Evolutionary conservation across 1,140 invertebrate genomes (phyloP).

Genomic region (Lordiphosa mommai): DNA sequence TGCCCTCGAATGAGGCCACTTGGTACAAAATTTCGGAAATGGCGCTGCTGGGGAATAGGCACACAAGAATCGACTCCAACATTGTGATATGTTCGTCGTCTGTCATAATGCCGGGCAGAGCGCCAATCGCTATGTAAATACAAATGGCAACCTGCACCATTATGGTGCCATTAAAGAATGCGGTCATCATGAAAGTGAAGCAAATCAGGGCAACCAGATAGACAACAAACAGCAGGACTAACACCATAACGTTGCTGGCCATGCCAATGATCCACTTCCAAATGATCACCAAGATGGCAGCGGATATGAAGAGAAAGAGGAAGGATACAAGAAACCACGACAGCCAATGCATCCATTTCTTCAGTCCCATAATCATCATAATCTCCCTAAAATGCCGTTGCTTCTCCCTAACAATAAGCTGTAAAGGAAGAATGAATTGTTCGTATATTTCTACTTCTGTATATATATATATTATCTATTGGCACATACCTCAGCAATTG

Average conservation of each 20-base stretch:
- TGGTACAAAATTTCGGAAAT: constrained; percentile 11
- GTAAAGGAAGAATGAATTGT: too few relatives aligned
- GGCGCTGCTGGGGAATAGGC: constrained; percentile 28
- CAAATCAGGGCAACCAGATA: constrained; percentile 55
- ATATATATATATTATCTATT: too few relatives aligned
- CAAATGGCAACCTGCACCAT: constrained; percentile 15
- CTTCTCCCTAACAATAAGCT: constrained; percentile 82
- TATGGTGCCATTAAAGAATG: constrained; percentile 80
- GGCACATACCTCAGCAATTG: too few relatives aligned
- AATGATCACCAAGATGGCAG: constrained; percentile 81
- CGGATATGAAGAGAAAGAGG: constrained; percentile 83
- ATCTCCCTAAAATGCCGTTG: constrained; percentile 85
- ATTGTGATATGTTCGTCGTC: background rate
- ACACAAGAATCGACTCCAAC: background rate
- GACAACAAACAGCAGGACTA: constrained; percentile 43
- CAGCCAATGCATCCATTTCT: constrained; percentile 88
- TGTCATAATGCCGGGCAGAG: constrained; percentile 15
- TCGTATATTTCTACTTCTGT: too few relatives aligned
- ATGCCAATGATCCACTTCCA: constrained; percentile 78
- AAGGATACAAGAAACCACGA: constrained; percentile 90
- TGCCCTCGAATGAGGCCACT: constrained; percentile 5
- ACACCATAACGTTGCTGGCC: background rate
- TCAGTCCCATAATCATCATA: constrained; percentile 92
- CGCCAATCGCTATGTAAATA: background rate
- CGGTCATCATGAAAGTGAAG: constrained; percentile 83